A percentile compares a stretch with the other conserved stretches of the same genome.
Conservation (phyloP, 1,140 invertebrate genomes). For the Diabrotica virgifera region DNA sequence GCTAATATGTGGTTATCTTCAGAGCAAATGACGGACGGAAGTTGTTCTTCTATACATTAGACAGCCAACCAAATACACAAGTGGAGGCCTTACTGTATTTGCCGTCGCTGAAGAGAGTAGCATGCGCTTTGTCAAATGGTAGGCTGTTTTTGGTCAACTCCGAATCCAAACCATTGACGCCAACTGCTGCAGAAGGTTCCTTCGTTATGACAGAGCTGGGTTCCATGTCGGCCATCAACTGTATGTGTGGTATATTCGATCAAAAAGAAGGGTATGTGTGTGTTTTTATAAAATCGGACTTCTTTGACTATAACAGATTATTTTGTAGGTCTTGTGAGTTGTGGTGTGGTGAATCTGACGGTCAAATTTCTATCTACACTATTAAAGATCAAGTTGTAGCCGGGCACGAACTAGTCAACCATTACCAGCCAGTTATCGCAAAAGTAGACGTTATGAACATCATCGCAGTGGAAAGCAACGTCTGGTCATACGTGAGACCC, state of each 20-base stretch:
- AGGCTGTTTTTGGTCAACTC: constrained; percentile 70
- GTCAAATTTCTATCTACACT: constrained; percentile 68
- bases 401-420: constrained; percentile 59
- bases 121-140: constrained; percentile 70
- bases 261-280: constrained; percentile 48
- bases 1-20: constrained; percentile 17
- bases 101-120: constrained; percentile 64
- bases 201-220: constrained; percentile 78
- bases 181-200: constrained; percentile 63
- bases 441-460: constrained; percentile 63
- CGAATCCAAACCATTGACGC: constrained; percentile 58
- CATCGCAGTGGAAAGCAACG: constrained; percentile 57
- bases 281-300: background rate
- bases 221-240: constrained; percentile 60
- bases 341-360: constrained; percentile 76
- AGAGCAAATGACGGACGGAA: constrained; percentile 54
- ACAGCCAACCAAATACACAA: constrained; percentile 53
- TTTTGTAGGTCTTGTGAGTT: constrained; percentile 57
- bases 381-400: constrained; percentile 57
- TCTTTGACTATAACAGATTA: too few relatives aligned
- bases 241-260: constrained; percentile 53
- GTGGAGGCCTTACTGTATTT: constrained; percentile 66
- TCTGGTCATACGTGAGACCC: constrained; percentile 77
- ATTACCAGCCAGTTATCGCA: constrained; percentile 57
- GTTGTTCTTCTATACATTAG: constrained; percentile 58